These are phyloP conservation scores for Lagria hirta DNA, from an alignment of 2,888 invertebrate genomes.

Conservation along the genomic window DNA sequence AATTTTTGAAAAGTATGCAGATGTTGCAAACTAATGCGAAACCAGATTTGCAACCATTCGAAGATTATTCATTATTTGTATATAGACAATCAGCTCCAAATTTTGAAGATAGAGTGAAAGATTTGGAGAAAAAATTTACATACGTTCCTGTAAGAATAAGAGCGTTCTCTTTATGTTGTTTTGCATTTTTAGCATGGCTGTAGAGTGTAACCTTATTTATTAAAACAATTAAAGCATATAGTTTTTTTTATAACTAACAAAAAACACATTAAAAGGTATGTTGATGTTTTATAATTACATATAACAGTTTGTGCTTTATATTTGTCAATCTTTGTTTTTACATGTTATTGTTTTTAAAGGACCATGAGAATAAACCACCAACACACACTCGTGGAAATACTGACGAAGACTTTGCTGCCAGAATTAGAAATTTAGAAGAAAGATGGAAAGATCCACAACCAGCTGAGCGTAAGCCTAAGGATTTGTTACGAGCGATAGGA, in stretches of 20 bases:
- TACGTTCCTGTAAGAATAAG: slow-evolving; percentile 71
- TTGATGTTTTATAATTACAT: too few species aligned
- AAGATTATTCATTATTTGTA: slow-evolving; percentile 82
- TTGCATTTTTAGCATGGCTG: slow-evolving; percentile 7
- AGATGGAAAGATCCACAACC: slow-evolving; percentile 65
- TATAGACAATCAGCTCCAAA: slow-evolving; percentile 83
- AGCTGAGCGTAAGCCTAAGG: slow-evolving; percentile 78
- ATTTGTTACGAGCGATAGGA: slow-evolving; percentile 82
- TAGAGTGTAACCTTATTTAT: slow-evolving; percentile 1
- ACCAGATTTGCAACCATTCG: slow-evolving; percentile 65
- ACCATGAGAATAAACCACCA: slow-evolving; percentile 43
- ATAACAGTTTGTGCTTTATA: too few species aligned
- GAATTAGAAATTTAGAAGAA: slow-evolving; percentile 76
- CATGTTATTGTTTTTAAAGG: slow-evolving; percentile 43
- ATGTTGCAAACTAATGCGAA: slow-evolving; percentile 79
- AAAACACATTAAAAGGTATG: too few species aligned
- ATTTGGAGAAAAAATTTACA: slow-evolving; percentile 73
- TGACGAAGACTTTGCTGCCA: slow-evolving; percentile 63
- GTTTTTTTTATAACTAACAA: too few species aligned
- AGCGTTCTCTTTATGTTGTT: too few species aligned
- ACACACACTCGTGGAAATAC: slow-evolving; percentile 34
- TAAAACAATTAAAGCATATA: too few species aligned
- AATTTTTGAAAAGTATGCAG: slow-evolving; percentile 82
- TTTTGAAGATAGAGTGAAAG: slow-evolving; percentile 82
- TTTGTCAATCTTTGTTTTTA: too few species aligned